Evolutionary conservation across 1,140 invertebrate species (phyloP), one percentile per base, ranked within the genome.

Genomic region (Drosophila leontia): DNA sequence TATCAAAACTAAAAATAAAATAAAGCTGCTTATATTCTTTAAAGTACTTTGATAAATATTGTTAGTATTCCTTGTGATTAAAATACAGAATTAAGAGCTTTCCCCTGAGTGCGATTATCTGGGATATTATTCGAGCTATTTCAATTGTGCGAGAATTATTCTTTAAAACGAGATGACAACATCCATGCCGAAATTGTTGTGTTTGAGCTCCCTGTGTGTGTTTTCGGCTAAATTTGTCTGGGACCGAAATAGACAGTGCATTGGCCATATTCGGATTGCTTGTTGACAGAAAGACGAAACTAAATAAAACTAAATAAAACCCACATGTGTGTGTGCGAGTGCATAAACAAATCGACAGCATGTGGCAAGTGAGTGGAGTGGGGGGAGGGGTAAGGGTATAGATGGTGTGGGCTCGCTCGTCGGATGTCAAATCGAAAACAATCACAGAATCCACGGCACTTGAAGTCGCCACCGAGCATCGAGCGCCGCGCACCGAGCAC

Each of bases 281-380:
- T 68, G 67, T 70, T 70, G 67, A 70, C 67, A 70, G 67, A 70
- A 70, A 70, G 67, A 68, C 57, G 69, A 72, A 50, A 59, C 69
- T 59, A 59, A 72, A 72, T 72, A 56, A 56, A 56, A 56, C 53
- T 56, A 56, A 56, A 56, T 71, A 72, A 72, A 70, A 50, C 44
- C n/a, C 17, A 23, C 44, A 48, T 63, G 62, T 47, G 29, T 63
- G 53, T 45, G 34, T 41, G 59, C 15, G 41, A 39, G 32, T 57
- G 53, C 79, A 88, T 78, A 84, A 80, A 87, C 88, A 87, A 88
- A 84, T 78, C 80, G 69, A 42, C 75, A 51, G 80, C 83, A 87
- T 87, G 84, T 87, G 84, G 84, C 84, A 88, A 84, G 74, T 55
- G 51, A 19, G 17, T 35, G 12, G 17, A 35, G 71, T 41, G 44